Base-by-base conservation (phyloP, 1,140 invertebrate species). In the Trypoxylus dichotomus region DNA sequence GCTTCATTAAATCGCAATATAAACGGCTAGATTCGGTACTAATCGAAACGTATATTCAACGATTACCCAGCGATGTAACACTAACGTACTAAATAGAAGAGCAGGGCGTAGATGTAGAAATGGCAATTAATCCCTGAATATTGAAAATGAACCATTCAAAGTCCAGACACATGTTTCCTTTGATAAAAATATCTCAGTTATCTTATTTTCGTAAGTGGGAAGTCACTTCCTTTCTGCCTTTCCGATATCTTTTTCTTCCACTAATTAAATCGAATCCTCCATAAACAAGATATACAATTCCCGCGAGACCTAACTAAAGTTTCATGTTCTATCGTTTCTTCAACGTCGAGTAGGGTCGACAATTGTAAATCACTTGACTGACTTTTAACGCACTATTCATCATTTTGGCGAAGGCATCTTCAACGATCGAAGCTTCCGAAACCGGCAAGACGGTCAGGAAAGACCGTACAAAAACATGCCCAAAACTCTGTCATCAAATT, bases 331-430 rank as follows among this genome's bases (percentile, higher is more conserved):
- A 54, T 54, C 7, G 10, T 15, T n/a, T n/a, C 47, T 10, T 54
- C 15, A n/a, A 15, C 47, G 47, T 54, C 19, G 47, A 15, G n/a
- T n/a, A n/a, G 47, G 47, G 47, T 54, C 47, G 47, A 54, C 19
- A 15, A 19, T 54, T 54, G 47, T 54, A 54, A 54, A 54, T 54
- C 47, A 54, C 47, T 1, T 54, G 47, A 54, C 15, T 54, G 47
- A 54, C 47, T 54, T 32, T 54, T 54, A 54, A 15, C 19, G 47
- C 15, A 54, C 47, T 54, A 54, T 54, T 54, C 47, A 54, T 54
- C 47, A 54, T 54, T 54, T 54, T 54, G 47, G 47, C 47, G 47
- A 54, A 54, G 47, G 19, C 47, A n/a, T 54, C 47, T 54, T 54
- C 47, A 19, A 54, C 47, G 47, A 15, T 15, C 47, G 13, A n/a